phyloP scores from a whole-genome alignment of 2,888 invertebrate genomes.

The Schrankia costaestrigalis region DNA sequence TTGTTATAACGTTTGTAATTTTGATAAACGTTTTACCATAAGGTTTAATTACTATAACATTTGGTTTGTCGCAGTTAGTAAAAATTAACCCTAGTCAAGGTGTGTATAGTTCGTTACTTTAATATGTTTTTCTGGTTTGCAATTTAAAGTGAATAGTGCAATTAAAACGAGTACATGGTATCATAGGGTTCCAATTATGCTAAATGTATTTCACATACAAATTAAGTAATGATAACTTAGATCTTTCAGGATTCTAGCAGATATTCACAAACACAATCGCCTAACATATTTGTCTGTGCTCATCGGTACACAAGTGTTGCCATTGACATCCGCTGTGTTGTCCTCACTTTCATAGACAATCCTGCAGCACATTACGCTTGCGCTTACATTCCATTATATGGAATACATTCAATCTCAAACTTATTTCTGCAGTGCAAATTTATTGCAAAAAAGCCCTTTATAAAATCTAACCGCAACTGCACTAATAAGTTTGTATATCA shows the following conservation, averaged over 20 bases:
- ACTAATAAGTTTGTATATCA: conserved; percentile 51
- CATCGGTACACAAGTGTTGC: conserved; percentile 37
- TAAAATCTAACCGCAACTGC: conserved; percentile 25
- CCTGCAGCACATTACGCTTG: conserved; percentile 44
- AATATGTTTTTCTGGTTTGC: too few relatives aligned
- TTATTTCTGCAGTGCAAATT: conserved; percentile 37
- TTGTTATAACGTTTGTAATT: too few relatives aligned
- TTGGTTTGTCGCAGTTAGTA: too few relatives aligned
- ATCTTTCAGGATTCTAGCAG: conserved; percentile 28
- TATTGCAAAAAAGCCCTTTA: conserved; percentile 20
- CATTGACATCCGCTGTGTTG: conserved; percentile 58
- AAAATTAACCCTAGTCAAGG: too few relatives aligned
- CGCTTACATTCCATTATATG: conserved; percentile 28
- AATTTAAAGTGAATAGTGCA: too few relatives aligned
- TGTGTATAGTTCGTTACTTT: too few relatives aligned
- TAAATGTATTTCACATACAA: too few relatives aligned
- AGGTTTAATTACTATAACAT: too few relatives aligned
- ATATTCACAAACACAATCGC: conserved; percentile 20
- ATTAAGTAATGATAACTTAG: too few relatives aligned
- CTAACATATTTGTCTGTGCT: conserved; percentile 31
- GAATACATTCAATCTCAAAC: too few relatives aligned
- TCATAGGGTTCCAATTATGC: too few relatives aligned
- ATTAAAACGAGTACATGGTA: conserved; percentile 29
- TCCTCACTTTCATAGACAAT: conserved; percentile 73
- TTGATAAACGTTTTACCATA: too few relatives aligned